A percentile compares a stretch with the other conserved stretches of the same genome.
Evolutionary conservation across 2,797 vertebrate species (phyloP).

Genomic region (Iguana delicatissima): DNA sequence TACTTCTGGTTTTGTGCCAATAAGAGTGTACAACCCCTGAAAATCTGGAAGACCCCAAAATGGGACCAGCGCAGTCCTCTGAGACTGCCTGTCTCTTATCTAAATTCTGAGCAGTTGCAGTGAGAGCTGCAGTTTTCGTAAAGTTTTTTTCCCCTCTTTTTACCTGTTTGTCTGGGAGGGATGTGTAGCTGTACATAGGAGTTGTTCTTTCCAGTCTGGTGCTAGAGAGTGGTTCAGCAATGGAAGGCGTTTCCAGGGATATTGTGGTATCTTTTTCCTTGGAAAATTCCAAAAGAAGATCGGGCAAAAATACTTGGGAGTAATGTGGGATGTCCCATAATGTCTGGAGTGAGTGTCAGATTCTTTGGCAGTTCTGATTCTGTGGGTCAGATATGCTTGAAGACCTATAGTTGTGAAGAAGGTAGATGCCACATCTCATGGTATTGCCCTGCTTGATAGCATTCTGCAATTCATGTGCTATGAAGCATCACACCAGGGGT

Average conservation of each 20-base stretch:
- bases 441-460: neutral
- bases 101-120: too few species aligned
- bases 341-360: neutral
- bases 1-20: too few species aligned
- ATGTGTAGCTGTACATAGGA: neutral
- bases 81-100: too few species aligned
- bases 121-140: neutral
- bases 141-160: neutral
- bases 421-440: neutral
- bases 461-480: neutral
- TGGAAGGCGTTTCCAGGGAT: neutral
- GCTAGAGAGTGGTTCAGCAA: neutral
- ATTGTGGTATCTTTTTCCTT: neutral
- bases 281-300: neutral
- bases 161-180: neutral
- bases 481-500: too few species aligned
- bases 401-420: neutral
- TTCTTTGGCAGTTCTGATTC: neutral
- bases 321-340: neutral
- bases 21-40: too few species aligned
- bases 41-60: too few species aligned
- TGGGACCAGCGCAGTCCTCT: too few species aligned
- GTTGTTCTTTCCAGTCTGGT: neutral
- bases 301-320: fast-evolving
- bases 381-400: neutral